Conservation (phyloP, 2,797 vertebrate species). For the Channa striata region DNA sequence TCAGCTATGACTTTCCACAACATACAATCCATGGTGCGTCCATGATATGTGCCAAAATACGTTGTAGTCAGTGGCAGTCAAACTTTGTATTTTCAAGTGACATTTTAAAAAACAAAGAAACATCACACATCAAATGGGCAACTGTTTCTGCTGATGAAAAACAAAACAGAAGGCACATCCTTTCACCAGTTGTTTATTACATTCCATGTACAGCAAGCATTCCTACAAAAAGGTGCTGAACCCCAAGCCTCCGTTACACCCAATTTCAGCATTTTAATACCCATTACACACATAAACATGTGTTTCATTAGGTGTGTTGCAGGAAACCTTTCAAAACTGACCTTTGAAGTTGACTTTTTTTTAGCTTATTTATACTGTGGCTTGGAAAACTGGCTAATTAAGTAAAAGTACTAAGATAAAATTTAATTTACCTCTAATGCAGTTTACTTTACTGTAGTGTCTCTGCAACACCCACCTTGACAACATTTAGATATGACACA, state of each 20-base stretch:
- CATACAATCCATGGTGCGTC: slow-evolving; percentile 2
- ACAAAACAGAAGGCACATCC: slow-evolving; percentile 57
- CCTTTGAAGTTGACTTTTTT: too few relatives aligned
- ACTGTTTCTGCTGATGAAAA: slow-evolving; percentile 19
- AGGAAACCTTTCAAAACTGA: slow-evolving; percentile 28
- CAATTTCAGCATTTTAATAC: slow-evolving; percentile 17
- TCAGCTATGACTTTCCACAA: slow-evolving; percentile 9
- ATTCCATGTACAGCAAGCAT: slow-evolving; percentile 70
- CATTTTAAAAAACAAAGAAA: too few relatives aligned
- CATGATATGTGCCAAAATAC: background rate
- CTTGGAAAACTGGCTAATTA: slow-evolving; percentile 2
- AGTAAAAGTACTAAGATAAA: slow-evolving; percentile 9
- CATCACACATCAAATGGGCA: background rate
- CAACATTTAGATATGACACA: slow-evolving; percentile 13
- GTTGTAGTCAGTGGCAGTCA: background rate
- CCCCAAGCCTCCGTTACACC: slow-evolving; percentile 41
- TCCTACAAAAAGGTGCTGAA: slow-evolving; percentile 56
- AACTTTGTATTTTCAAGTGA: background rate
- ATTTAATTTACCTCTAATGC: too few relatives aligned
- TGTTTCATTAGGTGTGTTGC: slow-evolving; percentile 17
- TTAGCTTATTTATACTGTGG: slow-evolving; percentile 33
- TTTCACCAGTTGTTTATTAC: slow-evolving; percentile 79
- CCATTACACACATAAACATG: slow-evolving; percentile 32
- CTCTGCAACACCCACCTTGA: slow-evolving; percentile 33
- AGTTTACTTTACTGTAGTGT: slow-evolving; percentile 19